phyloP scores from a whole-genome alignment of 2,888 invertebrate species.

The Watsonalla binaria region DNA sequence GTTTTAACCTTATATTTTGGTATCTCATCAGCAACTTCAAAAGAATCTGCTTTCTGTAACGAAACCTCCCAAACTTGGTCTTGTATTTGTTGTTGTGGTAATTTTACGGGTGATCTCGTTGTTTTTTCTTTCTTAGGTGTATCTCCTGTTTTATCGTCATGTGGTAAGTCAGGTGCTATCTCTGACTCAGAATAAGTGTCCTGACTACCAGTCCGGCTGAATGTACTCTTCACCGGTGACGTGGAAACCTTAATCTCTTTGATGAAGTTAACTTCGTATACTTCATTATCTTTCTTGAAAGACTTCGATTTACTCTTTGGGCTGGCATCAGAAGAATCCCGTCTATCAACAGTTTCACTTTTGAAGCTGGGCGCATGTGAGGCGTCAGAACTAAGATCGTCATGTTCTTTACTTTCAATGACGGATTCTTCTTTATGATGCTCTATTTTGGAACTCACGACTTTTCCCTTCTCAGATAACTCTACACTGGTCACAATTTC shows the following conservation, averaged over 20 bases:
- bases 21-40: slow-evolving; percentile 53
- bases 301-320: slow-evolving; percentile 70
- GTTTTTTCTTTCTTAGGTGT: slow-evolving; percentile 59
- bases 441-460: slow-evolving; percentile 65
- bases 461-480: slow-evolving; percentile 67
- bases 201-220: slow-evolving; percentile 76
- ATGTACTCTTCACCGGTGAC: slow-evolving; percentile 69
- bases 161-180: slow-evolving; percentile 70
- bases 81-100: slow-evolving; percentile 66
- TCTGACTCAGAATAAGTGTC: slow-evolving; percentile 79
- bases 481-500: slow-evolving; percentile 65
- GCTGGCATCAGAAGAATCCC: slow-evolving; percentile 61
- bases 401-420: slow-evolving; percentile 72
- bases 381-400: slow-evolving; percentile 69
- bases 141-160: slow-evolving; percentile 61
- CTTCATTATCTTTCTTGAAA: slow-evolving; percentile 70
- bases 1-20: slow-evolving; percentile 35
- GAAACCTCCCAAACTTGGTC: slow-evolving; percentile 72
- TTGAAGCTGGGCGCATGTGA: slow-evolving; percentile 69
- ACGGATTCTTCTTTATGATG: slow-evolving; percentile 71
- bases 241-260: slow-evolving; percentile 76
- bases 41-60: slow-evolving; percentile 58
- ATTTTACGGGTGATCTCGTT: slow-evolving; percentile 61
- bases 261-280: slow-evolving; percentile 74
- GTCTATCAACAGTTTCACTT: slow-evolving; percentile 59